phyloP scores from a whole-genome alignment of 2,113 vertebrate genomes.

The Candoia aspera region DNA sequence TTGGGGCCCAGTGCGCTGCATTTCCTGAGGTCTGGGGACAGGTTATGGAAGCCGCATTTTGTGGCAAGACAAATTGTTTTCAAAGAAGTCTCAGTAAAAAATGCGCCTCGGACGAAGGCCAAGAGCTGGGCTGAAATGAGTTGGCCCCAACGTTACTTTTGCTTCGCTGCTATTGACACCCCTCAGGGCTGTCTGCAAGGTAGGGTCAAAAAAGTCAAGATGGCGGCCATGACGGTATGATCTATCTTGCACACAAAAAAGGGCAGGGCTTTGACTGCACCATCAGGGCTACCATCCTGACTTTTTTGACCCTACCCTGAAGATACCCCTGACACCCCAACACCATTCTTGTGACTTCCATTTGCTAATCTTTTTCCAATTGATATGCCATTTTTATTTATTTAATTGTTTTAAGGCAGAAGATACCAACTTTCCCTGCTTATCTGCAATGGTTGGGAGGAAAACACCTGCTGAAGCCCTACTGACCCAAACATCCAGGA shows the following conservation, averaged over 20 bases:
- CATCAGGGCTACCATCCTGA: neutral
- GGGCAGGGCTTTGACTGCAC: neutral
- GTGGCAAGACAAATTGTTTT: neutral
- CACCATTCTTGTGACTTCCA: neutral
- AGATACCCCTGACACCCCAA: neutral
- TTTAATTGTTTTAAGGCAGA: no score
- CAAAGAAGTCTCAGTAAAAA: neutral
- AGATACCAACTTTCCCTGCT: no score
- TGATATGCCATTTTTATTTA: no score
- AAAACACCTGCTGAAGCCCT: no score
- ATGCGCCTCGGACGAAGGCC: neutral
- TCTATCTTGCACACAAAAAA: neutral
- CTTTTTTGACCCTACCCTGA: neutral
- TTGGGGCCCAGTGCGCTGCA: neutral
- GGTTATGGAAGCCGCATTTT: neutral
- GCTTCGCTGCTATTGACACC: neutral
- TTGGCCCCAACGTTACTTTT: neutral
- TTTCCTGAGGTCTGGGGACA: neutral
- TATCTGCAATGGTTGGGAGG: no score
- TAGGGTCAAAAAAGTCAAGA: neutral
- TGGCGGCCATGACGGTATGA: neutral
- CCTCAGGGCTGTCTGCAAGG: neutral
- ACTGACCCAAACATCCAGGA: no score
- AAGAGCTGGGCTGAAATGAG: neutral
- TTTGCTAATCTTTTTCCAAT: neutral